Percentiles rank a stretch among this genome's conserved stretches.
Conservation (phyloP, 2,113 vertebrate genomes). For the Raja brachyura region DNA sequence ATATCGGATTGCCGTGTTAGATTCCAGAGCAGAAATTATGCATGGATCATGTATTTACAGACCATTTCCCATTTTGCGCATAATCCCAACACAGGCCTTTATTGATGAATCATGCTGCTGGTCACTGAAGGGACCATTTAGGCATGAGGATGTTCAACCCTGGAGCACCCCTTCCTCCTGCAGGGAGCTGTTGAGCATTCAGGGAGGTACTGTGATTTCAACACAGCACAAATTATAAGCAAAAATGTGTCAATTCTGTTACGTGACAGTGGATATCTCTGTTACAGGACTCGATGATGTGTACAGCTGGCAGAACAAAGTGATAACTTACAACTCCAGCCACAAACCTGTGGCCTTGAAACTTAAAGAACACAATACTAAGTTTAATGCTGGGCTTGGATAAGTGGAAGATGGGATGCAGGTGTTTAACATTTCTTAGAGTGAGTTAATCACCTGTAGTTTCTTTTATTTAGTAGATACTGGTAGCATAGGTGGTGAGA, state of each 20-base stretch:
- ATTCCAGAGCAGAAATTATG: neutral
- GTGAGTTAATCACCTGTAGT: too few species aligned
- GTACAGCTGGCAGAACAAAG: neutral
- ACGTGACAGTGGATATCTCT: neutral
- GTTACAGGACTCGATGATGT: neutral
- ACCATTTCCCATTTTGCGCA: neutral
- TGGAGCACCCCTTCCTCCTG: neutral
- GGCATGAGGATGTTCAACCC: neutral
- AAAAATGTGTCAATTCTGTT: neutral
- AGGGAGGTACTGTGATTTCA: neutral
- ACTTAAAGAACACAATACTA: neutral
- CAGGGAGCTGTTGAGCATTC: neutral
- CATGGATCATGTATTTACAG: neutral
- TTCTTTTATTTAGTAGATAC: too few species aligned
- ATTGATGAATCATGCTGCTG: neutral
- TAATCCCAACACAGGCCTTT: neutral
- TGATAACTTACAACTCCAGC: neutral
- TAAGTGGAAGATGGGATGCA: too few species aligned
- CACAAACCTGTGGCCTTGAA: neutral
- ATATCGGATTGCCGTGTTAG: neutral
- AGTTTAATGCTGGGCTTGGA: too few species aligned
- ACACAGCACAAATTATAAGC: neutral
- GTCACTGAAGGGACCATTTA: neutral
- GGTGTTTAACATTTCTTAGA: too few species aligned
- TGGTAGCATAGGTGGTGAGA: too few species aligned